Conservation (phyloP, 2,797 vertebrate genomes). For the Takifugu ocellatus region DNA sequence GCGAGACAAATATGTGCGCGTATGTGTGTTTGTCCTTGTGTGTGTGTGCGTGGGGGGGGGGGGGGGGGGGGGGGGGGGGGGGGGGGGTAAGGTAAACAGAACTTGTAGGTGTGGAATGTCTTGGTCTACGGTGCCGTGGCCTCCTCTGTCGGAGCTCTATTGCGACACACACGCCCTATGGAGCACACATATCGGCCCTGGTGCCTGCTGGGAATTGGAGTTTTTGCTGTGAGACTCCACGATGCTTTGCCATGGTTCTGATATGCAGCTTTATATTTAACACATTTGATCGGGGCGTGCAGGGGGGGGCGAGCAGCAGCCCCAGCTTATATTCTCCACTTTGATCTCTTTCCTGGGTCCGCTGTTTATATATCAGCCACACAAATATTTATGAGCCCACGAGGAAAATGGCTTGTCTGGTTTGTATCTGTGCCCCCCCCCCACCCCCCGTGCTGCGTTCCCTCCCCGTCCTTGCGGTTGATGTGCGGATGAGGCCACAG, state of each 20-base stretch:
- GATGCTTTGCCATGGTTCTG: constrained; percentile 49
- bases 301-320: constrained; percentile 57
- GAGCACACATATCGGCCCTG: constrained; percentile 55
- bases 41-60: constrained; percentile 8
- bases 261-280: constrained; percentile 70
- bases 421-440: constrained; percentile 69
- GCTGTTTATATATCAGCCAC: constrained; percentile 81
- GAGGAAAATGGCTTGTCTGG: constrained; percentile 78
- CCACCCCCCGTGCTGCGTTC: constrained; percentile 24
- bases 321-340: constrained; percentile 69
- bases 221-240: constrained; percentile 48
- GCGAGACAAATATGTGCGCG: constrained; percentile 18
- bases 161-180: constrained; percentile 21
- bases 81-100: constrained; percentile 31
- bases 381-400: constrained; percentile 82
- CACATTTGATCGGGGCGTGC: constrained; percentile 59
- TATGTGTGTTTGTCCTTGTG: not conserved
- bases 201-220: constrained; percentile 58
- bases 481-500: constrained; percentile 70
- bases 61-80: constrained; percentile 17
- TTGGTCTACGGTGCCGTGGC: constrained; percentile 13
- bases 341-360: constrained; percentile 72
- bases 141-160: constrained; percentile 21
- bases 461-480: constrained; percentile 52
- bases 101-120: constrained; percentile 46